phyloP scores from a whole-genome alignment of 1,140 invertebrate genomes.

The Achatina immaculata region DNA sequence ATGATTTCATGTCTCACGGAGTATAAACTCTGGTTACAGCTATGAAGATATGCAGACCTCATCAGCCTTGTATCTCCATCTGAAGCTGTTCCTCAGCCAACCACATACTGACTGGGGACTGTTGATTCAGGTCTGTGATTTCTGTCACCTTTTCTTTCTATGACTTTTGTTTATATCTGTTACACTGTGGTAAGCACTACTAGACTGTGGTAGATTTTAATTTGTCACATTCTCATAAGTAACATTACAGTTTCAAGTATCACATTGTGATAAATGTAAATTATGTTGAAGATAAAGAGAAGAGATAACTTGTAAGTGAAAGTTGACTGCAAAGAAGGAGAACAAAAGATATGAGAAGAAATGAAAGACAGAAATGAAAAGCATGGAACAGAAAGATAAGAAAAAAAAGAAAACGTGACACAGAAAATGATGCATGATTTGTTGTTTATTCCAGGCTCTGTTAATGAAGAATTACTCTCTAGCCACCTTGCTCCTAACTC shows the following conservation, averaged over 20 bases:
- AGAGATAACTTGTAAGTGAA: too few species aligned
- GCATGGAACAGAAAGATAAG: too few species aligned
- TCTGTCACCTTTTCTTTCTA: not conserved
- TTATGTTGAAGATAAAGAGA: too few species aligned
- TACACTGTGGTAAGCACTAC: too few species aligned
- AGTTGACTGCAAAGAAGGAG: too few species aligned
- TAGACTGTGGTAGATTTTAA: too few species aligned
- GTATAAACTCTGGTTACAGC: slow-evolving; percentile 44
- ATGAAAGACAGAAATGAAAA: not conserved
- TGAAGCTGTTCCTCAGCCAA: slow-evolving; percentile 61
- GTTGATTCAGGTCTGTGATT: slow-evolving; percentile 54
- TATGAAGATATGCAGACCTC: slow-evolving; percentile 68
- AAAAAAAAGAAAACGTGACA: not conserved
- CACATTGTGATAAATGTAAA: too few species aligned
- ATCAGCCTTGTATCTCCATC: slow-evolving; percentile 63
- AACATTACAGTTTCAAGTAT: too few species aligned
- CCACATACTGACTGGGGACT: slow-evolving; percentile 59
- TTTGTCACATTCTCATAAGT: too few species aligned
- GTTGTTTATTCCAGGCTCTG: slow-evolving; percentile 52
- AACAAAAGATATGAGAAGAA: not conserved
- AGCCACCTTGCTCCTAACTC: slow-evolving; percentile 63
- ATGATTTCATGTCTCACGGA: too few species aligned
- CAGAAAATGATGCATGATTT: not conserved
- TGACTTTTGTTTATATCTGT: too few species aligned
- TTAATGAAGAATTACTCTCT: slow-evolving; percentile 68